Base-by-base conservation (phyloP, 2,888 invertebrate species). In the Mesoligia furuncula region DNA sequence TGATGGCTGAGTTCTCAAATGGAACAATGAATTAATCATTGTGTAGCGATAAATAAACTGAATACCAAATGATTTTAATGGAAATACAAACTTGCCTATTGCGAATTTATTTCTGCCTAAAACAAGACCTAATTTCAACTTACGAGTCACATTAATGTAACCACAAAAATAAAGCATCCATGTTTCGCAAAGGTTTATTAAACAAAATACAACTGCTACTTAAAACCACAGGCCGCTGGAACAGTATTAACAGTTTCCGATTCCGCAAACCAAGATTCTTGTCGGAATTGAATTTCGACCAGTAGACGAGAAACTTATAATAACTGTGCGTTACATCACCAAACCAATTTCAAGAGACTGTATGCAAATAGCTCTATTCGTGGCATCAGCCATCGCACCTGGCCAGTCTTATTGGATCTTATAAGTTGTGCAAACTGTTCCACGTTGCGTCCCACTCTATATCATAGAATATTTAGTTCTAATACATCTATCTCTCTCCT, bases 351-450 rank as follows among this genome's bases (percentile, higher is more conserved):
- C 82, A 82, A 80, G 77, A 86, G 88, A 86, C 84, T 75, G 89
- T 92, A 94, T 95, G 95, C 95, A 96, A 95, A 96, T 96, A 92
- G 91, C 93, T 94, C 90, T 92, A 94, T 94, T 91, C 91, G 87
- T 85, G 87, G 87, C 92, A 91, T 88, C 92, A 91, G 89, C 92
- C 93, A 93, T 92, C 94, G 92, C 96, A 96, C 96, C 96, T 96
- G 96, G 89, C 93, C 93, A 88, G 88, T 92, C 93, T 95, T 96
- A 96, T 96, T 96, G 96, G 71, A 94, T 95, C 95, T 95, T 96
- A 95, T 96, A 96, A 96, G 95, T 96, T 96, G 93, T 93, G 94
- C 95, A 94, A 95, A 96, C 94, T 95, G 93, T 90, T 91, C 87
- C 89, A 86, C 87, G 85, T 88, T 81, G 79, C 88, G 89, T 87